Evolutionary conservation across 2,888 invertebrate species (phyloP), one percentile per base, ranked within the genome.

Genomic region (Hirtodrosophila cameraria): DNA sequence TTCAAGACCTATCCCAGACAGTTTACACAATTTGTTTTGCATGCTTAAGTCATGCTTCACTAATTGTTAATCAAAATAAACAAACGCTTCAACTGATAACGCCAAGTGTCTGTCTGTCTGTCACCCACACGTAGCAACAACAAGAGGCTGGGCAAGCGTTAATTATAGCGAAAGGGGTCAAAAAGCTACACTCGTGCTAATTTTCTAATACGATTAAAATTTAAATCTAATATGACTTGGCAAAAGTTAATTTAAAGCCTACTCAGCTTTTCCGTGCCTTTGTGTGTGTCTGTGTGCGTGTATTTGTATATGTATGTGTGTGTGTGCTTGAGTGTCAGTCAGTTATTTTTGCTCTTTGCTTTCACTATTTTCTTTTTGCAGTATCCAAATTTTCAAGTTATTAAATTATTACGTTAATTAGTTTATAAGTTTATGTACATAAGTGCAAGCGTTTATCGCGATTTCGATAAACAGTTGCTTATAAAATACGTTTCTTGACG

Each of bases 81-180:
- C 41, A 57, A 49, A 61, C 11, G 13, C 7, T 18, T 18, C 13
- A n/a, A 27, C 30, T 68, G 71, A 68, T 68, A 68, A 70, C 23
- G 8, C 13, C 27, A 25, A 12, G n/a, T n/a, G n/a, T n/a, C n/a
- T n/a, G n/a, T n/a, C n/a, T n/a, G n/a, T n/a, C 39, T 38, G 18
- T 36, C 46, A 57, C 55, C 27, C 28, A 11, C 46, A 2, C 23
- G 7, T 1, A 2, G 30, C 27, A 20, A 7, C 35, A 35, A 41
- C 36, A 49, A 28, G 12, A 25, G 27, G 18, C 23, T 23, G 12
- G 3, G 33, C 9, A 6, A 12, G 18, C 20, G n/a, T 3, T 30
- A 23, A 36, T 13, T 13, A 28, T 16, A 36, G 31, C 33, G 6
- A 33, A 27, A 33, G n/a, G 45, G 45, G 27, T 66, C 25, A 69